Evolutionary conservation across 1,140 invertebrate genomes (phyloP).

Genomic region (Drosophila cardini): DNA sequence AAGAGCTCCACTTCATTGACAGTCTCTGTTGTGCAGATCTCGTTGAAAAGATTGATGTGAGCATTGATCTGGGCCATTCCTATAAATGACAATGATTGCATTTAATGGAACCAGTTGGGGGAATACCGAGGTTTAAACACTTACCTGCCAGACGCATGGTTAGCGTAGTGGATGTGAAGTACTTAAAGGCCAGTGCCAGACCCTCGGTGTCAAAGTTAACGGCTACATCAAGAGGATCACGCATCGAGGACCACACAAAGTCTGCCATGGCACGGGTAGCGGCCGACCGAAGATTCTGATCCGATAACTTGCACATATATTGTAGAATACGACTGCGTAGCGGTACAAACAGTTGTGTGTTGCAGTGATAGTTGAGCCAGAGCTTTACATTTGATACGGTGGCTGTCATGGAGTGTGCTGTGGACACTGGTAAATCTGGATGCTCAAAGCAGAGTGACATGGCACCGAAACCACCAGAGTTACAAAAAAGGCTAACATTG

Average conservation of each 20-base stretch:
- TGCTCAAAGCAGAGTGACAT: constrained; percentile 94
- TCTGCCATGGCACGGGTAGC: constrained; percentile 96
- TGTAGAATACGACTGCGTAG: constrained; percentile 93
- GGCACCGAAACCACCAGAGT: constrained; percentile 93
- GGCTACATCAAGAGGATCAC: constrained; percentile 94
- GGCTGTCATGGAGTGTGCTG: constrained; percentile 95
- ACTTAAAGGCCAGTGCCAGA: constrained; percentile 96
- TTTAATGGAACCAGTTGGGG: not conserved
- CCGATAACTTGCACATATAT: constrained; percentile 96
- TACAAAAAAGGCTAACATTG: constrained; percentile 96
- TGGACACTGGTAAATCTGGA: constrained; percentile 92
- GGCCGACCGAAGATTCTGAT: constrained; percentile 94
- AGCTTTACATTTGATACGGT: constrained; percentile 96
- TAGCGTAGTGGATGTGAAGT: constrained; percentile 96
- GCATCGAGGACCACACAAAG: constrained; percentile 97
- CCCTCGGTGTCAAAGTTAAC: constrained; percentile 95
- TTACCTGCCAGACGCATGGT: constrained; percentile 94
- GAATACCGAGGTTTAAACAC: constrained; percentile 9
- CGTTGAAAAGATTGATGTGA: constrained; percentile 95
- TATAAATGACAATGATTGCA: constrained; percentile 10
- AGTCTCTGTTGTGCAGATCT: constrained; percentile 94
- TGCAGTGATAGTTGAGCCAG: constrained; percentile 96
- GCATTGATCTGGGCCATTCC: constrained; percentile 97
- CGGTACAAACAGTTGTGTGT: constrained; percentile 94
- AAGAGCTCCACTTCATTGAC: constrained; percentile 93